These are phyloP conservation scores for Drosophila lini DNA, from an alignment of 1,140 invertebrate species.

Conservation along the genomic window DNA sequence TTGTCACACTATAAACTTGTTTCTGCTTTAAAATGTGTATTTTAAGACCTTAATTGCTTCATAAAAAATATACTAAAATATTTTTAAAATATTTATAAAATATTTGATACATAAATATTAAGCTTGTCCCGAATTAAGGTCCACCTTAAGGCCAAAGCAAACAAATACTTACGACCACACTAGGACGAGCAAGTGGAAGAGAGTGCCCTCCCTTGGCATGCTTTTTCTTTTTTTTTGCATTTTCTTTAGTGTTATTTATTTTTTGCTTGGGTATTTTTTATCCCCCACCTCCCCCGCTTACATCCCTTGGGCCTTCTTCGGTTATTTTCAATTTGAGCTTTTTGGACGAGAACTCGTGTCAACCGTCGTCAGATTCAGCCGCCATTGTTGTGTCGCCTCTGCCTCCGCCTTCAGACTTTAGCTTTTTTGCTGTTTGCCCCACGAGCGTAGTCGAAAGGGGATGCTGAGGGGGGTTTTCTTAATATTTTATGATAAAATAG, in stretches of 20 bases:
- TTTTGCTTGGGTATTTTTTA: constrained; percentile 10
- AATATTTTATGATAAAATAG: too few relatives aligned
- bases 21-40: background rate
- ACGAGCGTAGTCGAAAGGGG: background rate
- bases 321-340: constrained; percentile 66
- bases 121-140: background rate
- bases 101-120: background rate
- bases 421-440: background rate
- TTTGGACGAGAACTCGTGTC: constrained; percentile 59
- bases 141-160: background rate
- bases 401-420: constrained; percentile 3
- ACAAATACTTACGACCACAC: constrained; percentile 9
- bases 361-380: constrained; percentile 71
- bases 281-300: background rate
- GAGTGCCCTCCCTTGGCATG: background rate
- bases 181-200: background rate
- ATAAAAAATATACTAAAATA: background rate
- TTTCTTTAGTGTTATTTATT: constrained; percentile 15
- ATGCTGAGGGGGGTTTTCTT: background rate
- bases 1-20: too few relatives aligned
- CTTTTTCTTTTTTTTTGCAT: background rate
- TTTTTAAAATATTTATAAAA: background rate
- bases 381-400: constrained; percentile 58
- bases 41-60: background rate
- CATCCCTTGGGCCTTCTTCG: constrained; percentile 17